A percentile compares a stretch with the other conserved stretches of the same genome.
These are phyloP conservation scores for Tribolium madens DNA, from an alignment of 1,140 invertebrate species.

Conservation along the genomic window DNA sequence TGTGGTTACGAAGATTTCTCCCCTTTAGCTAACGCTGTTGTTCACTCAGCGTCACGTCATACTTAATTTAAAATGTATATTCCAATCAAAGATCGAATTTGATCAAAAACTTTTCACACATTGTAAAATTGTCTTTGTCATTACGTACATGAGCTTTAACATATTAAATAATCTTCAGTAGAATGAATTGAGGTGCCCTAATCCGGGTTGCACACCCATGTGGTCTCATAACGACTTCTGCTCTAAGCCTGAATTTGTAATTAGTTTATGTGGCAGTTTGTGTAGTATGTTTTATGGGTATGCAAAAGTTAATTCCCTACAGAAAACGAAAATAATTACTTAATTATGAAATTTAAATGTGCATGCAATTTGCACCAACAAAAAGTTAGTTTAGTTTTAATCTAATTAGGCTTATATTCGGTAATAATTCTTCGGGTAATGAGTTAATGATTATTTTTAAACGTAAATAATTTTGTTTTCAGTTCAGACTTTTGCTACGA, in stretches of 20 bases:
- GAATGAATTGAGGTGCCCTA: conserved; percentile 11
- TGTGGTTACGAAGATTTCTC: conserved; percentile 39
- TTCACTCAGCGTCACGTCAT: conserved; percentile 39
- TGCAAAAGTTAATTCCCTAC: neutral
- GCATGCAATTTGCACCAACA: neutral
- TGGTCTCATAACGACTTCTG: conserved; percentile 24
- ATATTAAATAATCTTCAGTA: neutral
- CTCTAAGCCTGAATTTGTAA: conserved; percentile 23
- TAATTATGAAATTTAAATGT: conserved; percentile 38
- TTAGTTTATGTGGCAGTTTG: conserved; percentile 30
- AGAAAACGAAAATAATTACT: conserved; percentile 23
- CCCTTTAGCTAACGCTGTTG: conserved; percentile 23
- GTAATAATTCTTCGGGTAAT: neutral
- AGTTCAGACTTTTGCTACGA: too few species aligned
- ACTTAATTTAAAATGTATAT: conserved; percentile 25
- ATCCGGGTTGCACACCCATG: conserved; percentile 13
- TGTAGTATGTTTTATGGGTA: conserved; percentile 5
- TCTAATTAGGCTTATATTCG: neutral
- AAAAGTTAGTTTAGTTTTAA: neutral
- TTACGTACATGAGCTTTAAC: neutral
- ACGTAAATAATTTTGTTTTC: too few species aligned
- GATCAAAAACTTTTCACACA: neutral
- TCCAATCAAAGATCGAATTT: conserved; percentile 22
- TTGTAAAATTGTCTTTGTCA: neutral
- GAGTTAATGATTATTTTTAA: neutral